Evolutionary conservation across 2,113 vertebrate species (phyloP).

Genomic region (Laticauda colubrina): DNA sequence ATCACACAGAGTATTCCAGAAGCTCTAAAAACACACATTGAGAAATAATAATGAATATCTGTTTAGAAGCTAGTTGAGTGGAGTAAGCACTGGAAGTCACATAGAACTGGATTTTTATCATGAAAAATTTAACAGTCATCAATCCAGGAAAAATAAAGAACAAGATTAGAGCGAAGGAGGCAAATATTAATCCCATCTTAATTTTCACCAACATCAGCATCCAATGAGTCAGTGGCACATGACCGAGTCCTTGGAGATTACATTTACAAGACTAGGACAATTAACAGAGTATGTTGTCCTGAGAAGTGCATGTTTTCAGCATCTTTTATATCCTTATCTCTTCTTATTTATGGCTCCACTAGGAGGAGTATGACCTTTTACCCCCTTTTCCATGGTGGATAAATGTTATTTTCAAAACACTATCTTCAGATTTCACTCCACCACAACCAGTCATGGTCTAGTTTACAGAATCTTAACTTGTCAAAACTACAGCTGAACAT

Average conservation of each 20-base stretch:
- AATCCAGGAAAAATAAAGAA: slow-evolving; percentile 21
- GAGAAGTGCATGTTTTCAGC: slow-evolving; percentile 51
- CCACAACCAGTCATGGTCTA: slow-evolving; percentile 35
- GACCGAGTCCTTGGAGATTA: slow-evolving; percentile 51
- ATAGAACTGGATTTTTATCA: not conserved
- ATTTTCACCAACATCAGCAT: slow-evolving; percentile 37
- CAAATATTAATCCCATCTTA: slow-evolving; percentile 20
- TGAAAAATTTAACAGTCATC: not conserved
- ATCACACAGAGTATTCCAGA: not conserved
- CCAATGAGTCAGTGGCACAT: slow-evolving; percentile 57
- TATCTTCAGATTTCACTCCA: slow-evolving; percentile 39
- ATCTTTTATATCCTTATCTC: slow-evolving; percentile 60
- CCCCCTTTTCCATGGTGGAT: slow-evolving; percentile 39
- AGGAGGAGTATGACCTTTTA: slow-evolving; percentile 61
- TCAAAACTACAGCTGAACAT: slow-evolving; percentile 27
- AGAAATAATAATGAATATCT: not conserved
- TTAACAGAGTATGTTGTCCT: slow-evolving; percentile 37
- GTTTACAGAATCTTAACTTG: slow-evolving; percentile 45
- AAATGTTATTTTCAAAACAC: slow-evolving; percentile 55
- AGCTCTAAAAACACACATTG: not conserved
- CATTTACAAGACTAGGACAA: slow-evolving; percentile 50
- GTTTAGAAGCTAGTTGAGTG: not conserved
- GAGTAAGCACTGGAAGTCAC: not conserved
- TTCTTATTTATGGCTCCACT: slow-evolving; percentile 53
- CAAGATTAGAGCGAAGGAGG: slow-evolving; percentile 3